A percentile compares a stretch with the other conserved stretches of the same genome.
These are phyloP conservation scores for Araneus ventricosus DNA, from an alignment of 1,140 invertebrate species.

Conservation along the genomic window DNA sequence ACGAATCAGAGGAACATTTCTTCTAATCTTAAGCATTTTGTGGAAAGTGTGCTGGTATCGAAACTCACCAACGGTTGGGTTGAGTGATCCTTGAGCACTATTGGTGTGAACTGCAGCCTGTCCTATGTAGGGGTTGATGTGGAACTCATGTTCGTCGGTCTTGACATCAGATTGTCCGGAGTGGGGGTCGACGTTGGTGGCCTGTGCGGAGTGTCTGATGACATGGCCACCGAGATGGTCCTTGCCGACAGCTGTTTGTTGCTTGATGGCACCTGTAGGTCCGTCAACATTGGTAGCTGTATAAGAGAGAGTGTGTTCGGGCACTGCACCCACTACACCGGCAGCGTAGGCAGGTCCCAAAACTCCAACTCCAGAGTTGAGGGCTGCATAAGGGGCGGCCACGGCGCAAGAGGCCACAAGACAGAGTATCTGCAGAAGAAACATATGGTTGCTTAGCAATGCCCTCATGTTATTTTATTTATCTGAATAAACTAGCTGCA, in stretches of 20 bases:
- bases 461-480: too few relatives aligned
- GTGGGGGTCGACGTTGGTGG: constrained; percentile 66
- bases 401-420: constrained; percentile 30
- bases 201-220: constrained; percentile 68
- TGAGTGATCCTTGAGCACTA: constrained; percentile 69
- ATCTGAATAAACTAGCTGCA: too few relatives aligned
- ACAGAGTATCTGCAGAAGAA: constrained; percentile 19
- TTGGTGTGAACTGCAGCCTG: constrained; percentile 73
- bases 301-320: constrained; percentile 75
- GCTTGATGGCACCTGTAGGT: constrained; percentile 55
- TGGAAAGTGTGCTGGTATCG: background rate
- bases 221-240: constrained; percentile 65
- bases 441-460: too few relatives aligned
- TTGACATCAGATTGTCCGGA: constrained; percentile 69
- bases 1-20: too few relatives aligned
- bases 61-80: constrained; percentile 57
- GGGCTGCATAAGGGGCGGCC: constrained; percentile 20
- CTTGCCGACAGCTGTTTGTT: constrained; percentile 71
- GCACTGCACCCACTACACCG: background rate
- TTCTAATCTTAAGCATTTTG: too few relatives aligned
- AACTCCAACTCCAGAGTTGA: constrained; percentile 39
- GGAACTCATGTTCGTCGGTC: constrained; percentile 72
- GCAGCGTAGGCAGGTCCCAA: constrained; percentile 36
- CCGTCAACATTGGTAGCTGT: constrained; percentile 72
- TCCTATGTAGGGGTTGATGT: constrained; percentile 74